Evolutionary conservation across 2,113 vertebrate species (phyloP).

Genomic region (Peromyscus maniculatus): DNA sequence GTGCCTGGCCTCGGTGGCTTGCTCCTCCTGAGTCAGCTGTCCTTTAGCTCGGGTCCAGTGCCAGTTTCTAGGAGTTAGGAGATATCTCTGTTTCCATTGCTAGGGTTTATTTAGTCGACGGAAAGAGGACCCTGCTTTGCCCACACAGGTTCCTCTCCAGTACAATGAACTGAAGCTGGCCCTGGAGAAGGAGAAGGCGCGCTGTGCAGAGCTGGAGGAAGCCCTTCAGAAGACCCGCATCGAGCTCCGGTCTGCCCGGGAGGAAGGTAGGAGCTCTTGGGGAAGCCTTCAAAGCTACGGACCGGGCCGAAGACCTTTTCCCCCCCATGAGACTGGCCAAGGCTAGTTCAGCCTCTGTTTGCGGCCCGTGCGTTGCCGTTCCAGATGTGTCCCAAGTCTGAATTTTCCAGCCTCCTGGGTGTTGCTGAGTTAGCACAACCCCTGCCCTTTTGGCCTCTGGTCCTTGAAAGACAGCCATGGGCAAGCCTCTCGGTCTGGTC

Average conservation of each 20-base stretch:
- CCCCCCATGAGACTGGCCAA: not conserved
- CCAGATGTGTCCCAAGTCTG: not conserved
- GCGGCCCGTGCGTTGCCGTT: not conserved
- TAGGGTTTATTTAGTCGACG: conserved; percentile 99
- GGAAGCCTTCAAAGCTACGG: not conserved
- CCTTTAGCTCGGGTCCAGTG: conserved; percentile 86
- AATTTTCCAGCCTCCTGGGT: not conserved
- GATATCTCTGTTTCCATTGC: conserved; percentile 92
- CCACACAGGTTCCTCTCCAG: conserved; percentile 97
- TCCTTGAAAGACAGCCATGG: conserved; percentile 44
- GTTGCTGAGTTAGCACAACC: not conserved
- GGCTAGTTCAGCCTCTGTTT: not conserved
- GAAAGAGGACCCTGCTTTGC: conserved; percentile 96
- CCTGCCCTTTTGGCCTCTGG: not conserved
- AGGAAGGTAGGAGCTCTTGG: conserved; percentile 92
- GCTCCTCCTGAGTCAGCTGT: conserved; percentile 83
- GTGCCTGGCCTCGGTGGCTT: conserved; percentile 63
- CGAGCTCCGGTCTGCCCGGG: conserved; percentile 95
- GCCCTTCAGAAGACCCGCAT: conserved; percentile 98
- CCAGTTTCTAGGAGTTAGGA: conserved; percentile 91
- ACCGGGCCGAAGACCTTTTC: not conserved
- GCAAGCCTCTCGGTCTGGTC: not conserved
- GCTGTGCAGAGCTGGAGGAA: conserved; percentile 97
- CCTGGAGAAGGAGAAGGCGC: conserved; percentile 97
- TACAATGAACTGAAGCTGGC: conserved; percentile 98